Evolutionary conservation across 1,140 invertebrate species (phyloP).

Genomic region (Drosophila sucinea): DNA sequence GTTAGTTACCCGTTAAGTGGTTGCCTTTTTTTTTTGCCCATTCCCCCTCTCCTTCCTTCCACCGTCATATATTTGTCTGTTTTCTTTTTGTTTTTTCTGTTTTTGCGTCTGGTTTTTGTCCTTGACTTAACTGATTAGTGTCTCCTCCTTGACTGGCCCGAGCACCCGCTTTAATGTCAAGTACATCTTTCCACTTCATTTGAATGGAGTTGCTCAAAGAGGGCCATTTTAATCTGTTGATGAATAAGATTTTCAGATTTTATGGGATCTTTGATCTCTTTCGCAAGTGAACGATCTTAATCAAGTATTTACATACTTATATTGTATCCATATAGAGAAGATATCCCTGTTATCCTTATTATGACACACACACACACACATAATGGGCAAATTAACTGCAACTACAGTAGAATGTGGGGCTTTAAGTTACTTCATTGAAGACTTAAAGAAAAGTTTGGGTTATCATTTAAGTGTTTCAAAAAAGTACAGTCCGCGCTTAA

Average conservation of each 20-base stretch:
- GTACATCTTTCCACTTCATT: constrained; percentile 1
- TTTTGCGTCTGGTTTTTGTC: constrained; percentile 31
- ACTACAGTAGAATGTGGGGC: too few species aligned
- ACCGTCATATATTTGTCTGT: neutral
- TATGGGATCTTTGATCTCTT: neutral
- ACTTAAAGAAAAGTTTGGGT: too few species aligned
- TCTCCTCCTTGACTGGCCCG: constrained; percentile 13
- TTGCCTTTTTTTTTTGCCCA: constrained; percentile 27
- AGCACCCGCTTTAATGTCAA: constrained; percentile 1
- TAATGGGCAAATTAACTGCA: too few species aligned
- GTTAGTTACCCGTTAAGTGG: constrained; percentile 75
- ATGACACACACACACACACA: too few species aligned
- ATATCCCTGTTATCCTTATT: too few species aligned
- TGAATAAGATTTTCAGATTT: constrained; percentile 7
- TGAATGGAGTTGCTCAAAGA: constrained; percentile 8
- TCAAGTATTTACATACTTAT: neutral
- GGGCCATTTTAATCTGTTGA: constrained; percentile 15
- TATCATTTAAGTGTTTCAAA: too few species aligned
- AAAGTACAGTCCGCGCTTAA: too few species aligned
- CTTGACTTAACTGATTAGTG: constrained; percentile 57
- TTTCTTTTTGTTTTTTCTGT: constrained; percentile 1
- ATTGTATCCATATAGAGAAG: too few species aligned
- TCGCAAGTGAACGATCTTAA: neutral
- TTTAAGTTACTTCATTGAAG: too few species aligned
- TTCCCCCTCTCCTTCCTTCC: too few species aligned